Conservation (phyloP, 2,797 vertebrate species). For the Hydrocynus forskahlii region DNA sequence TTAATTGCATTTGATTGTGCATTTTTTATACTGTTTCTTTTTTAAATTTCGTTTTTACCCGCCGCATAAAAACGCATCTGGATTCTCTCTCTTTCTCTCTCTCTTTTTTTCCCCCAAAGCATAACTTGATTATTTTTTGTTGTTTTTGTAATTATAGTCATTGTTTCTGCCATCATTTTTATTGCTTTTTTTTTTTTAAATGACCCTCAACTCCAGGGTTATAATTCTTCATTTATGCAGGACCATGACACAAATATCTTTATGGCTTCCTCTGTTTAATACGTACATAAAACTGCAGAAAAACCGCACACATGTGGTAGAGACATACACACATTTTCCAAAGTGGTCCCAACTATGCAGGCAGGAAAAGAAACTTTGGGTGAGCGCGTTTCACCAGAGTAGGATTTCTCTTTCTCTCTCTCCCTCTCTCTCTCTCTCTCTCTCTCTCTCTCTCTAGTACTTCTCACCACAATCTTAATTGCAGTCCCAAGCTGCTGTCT, state of each 20-base stretch:
- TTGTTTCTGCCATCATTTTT: constrained; percentile 41
- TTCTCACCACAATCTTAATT: constrained; percentile 57
- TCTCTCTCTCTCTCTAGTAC: constrained; percentile 40
- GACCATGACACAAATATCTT: constrained; percentile 65
- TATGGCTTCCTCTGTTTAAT: constrained; percentile 67
- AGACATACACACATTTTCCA: constrained; percentile 67
- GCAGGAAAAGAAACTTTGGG: constrained; percentile 74
- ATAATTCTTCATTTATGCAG: constrained; percentile 63
- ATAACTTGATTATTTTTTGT: constrained; percentile 28
- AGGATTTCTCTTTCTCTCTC: constrained; percentile 51
- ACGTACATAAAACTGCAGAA: constrained; percentile 65
- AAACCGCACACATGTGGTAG: constrained; percentile 64
- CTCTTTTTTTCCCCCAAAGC: background rate
- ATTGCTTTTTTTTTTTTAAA: constrained; percentile 47
- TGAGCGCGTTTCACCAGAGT: constrained; percentile 64
- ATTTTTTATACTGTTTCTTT: constrained; percentile 21
- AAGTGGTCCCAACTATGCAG: constrained; percentile 63
- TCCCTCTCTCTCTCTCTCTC: constrained; percentile 19
- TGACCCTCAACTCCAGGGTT: constrained; percentile 44
- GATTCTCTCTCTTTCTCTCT: background rate
- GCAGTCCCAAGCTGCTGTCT: constrained; percentile 66
- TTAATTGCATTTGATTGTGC: background rate
- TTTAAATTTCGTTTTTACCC: background rate
- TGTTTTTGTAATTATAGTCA: constrained; percentile 43
- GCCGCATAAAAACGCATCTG: constrained; percentile 2